Conservation (phyloP, 2,888 invertebrate species). For the Willowsia nigromaculata region DNA sequence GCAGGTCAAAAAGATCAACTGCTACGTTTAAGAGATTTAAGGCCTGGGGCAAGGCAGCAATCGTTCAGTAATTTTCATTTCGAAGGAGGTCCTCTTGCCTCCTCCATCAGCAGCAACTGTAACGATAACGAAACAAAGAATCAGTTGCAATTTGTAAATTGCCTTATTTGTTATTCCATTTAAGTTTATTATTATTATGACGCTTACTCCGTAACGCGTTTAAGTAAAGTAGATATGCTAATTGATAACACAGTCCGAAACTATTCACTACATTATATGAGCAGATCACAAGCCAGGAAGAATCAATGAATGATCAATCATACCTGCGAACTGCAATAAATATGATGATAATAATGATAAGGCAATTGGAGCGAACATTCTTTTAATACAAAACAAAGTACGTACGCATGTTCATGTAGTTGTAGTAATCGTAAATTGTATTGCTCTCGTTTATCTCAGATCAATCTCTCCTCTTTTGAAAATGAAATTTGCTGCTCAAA, state of each 20-base stretch:
- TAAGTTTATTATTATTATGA: neutral
- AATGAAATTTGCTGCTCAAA: neutral
- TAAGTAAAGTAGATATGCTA: neutral
- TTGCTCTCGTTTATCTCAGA: neutral
- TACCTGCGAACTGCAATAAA: too few species aligned
- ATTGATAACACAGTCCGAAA: too few species aligned
- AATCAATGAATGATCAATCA: too few species aligned
- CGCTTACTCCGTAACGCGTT: neutral
- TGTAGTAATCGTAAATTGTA: neutral
- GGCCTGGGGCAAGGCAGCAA: constrained; percentile 52
- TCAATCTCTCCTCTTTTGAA: constrained; percentile 12
- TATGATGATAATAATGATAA: neutral
- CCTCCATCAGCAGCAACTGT: neutral
- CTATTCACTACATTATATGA: too few species aligned
- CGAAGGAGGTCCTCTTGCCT: constrained; percentile 18
- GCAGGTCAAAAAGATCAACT: constrained; percentile 11
- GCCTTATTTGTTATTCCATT: neutral
- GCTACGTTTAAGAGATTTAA: neutral
- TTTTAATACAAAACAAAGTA: too few species aligned
- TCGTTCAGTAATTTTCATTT: neutral
- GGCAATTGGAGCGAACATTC: neutral
- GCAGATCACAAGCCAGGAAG: too few species aligned
- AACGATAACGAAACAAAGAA: neutral
- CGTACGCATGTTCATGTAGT: too few species aligned
- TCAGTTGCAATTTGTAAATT: neutral